Base-by-base conservation (phyloP, 2,113 vertebrate genomes). In the Tyrannus savana region DNA sequence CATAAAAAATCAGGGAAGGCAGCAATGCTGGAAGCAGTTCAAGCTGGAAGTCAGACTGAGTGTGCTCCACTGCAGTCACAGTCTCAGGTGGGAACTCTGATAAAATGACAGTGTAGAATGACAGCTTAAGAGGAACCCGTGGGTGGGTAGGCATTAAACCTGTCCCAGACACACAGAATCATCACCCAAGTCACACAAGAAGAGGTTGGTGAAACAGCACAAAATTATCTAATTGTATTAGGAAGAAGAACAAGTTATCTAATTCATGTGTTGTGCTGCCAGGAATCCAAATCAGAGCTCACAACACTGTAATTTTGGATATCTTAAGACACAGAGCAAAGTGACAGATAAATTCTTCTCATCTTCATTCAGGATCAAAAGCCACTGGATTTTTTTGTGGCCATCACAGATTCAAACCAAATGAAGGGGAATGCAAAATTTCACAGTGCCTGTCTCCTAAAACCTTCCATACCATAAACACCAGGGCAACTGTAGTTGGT, bases 141-240 rank as follows among this genome's bases (percentile, higher is more conserved):
- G 84, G 96, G 97, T n/a, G 94, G 83, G 83, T 52, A 96, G 83
- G 95, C 63, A 97, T 97, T 97, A 97, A 97, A 96, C 93, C 85
- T 96, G 90, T 96, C 92, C 93, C 92, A 96, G 96, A 91, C 96
- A 96, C 59, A 90, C 85, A 95, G 84, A 89, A 89, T 95, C 56
- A 2, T 91, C 95, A 41, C 39, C 39, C 39, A 41, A 41, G 97
- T 94, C 93, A 96, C 92, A 96, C 56, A 94, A 95, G 87, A 96
- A 89, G 28, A 95, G 85, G 85, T 94, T 96, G 96, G 87, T 90
- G 92, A 97, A 97, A 97, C 96, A 97, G 87, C 90, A 78, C 89
- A 87, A 92, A 97, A 97, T 97, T 96, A 96, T 95, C 95, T 97
- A 97, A 97, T 97, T 97, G 85, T 76, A 88, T 96, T 97, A 95